Conservation (phyloP, 2,797 vertebrate species). For the Ptychobarbus kaznakovi region DNA sequence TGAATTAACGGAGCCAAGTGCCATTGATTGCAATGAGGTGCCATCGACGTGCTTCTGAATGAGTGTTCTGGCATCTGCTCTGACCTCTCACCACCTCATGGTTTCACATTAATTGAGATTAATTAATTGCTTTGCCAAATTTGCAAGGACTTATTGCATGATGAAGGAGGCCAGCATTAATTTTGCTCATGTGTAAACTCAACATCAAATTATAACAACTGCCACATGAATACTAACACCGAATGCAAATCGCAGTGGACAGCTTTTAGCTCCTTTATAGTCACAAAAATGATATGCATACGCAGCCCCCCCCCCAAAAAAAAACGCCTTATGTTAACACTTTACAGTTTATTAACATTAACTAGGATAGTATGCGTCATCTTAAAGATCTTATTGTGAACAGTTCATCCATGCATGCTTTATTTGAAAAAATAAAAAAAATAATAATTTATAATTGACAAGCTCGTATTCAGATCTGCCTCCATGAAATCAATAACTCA, state of each 20-base stretch:
- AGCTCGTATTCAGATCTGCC: neutral
- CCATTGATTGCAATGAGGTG: slow-evolving; percentile 29
- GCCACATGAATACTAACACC: slow-evolving; percentile 15
- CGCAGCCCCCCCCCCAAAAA: too few relatives aligned
- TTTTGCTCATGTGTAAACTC: neutral
- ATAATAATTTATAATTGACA: too few relatives aligned
- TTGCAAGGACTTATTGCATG: slow-evolving; percentile 23
- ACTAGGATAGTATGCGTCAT: neutral
- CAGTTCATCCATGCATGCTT: neutral
- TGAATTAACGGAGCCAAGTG: neutral
- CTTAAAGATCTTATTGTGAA: neutral
- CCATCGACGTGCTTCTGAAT: slow-evolving; percentile 25
- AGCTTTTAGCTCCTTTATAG: neutral
- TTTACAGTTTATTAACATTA: neutral
- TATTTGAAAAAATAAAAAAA: neutral
- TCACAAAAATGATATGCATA: neutral
- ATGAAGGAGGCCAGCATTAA: neutral
- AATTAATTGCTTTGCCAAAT: slow-evolving; percentile 9
- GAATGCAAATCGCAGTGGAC: neutral
- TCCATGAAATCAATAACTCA: neutral
- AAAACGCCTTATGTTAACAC: neutral
- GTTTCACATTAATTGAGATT: slow-evolving; percentile 37
- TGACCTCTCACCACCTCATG: slow-evolving; percentile 34
- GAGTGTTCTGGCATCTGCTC: slow-evolving; percentile 22
- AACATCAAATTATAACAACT: neutral